Percentiles rank a stretch among this genome's conserved stretches.
Evolutionary conservation across 2,888 invertebrate genomes (phyloP).

Genomic region (Encarsia formosa): DNA sequence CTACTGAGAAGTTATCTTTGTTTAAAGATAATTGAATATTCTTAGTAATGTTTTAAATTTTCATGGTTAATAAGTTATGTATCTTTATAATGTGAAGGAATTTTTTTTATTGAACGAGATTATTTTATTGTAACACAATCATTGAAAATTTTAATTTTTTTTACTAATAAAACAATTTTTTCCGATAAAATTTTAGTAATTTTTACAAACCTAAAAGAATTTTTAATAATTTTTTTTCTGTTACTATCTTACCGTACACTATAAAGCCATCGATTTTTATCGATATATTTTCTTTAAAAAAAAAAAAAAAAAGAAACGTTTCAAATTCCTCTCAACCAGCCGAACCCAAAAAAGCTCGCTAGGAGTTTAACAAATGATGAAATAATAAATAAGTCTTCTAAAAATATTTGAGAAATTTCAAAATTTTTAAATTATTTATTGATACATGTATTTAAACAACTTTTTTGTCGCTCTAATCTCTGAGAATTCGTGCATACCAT

Average conservation of each 20-base stretch:
- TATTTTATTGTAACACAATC: too few species aligned
- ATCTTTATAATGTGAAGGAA: too few species aligned
- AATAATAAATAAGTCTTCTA: background rate
- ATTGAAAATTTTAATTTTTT: too few species aligned
- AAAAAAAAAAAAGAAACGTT: constrained; percentile 1
- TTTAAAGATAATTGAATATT: constrained; percentile 18
- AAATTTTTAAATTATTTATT: constrained; percentile 7
- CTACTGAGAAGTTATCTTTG: constrained; percentile 20
- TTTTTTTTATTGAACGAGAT: too few species aligned
- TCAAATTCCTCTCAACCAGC: constrained; percentile 14
- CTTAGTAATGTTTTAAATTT: constrained; percentile 22
- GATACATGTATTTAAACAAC: constrained; percentile 10
- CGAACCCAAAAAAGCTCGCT: background rate
- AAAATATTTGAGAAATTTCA: too few species aligned
- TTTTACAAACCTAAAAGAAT: too few species aligned
- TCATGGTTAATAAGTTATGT: constrained; percentile 29
- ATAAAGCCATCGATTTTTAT: background rate
- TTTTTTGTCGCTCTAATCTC: constrained; percentile 7
- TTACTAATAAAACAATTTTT: too few species aligned
- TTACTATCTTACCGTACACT: too few species aligned
- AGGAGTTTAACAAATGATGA: background rate
- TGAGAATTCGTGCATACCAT: constrained; percentile 4
- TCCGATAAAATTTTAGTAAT: too few species aligned
- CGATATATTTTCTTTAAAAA: constrained; percentile 6
- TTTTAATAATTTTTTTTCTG: too few species aligned